phyloP scores from a whole-genome alignment of 2,888 invertebrate species.

The Amphipoea lucens region DNA sequence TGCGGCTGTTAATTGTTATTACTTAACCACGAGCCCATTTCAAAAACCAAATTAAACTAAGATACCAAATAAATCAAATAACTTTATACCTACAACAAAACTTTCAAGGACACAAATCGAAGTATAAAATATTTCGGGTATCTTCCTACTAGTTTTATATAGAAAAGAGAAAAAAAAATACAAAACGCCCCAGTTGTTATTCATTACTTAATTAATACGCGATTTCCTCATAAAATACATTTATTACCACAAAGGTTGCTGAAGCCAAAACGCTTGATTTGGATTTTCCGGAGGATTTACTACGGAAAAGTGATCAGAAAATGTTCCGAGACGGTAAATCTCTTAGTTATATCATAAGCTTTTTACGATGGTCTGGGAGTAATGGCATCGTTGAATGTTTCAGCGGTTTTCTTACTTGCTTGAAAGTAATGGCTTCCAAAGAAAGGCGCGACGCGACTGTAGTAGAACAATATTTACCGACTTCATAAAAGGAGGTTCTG shows the following conservation, averaged over 20 bases:
- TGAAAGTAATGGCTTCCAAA: not conserved
- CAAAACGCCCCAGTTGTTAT: not conserved
- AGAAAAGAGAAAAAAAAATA: not conserved
- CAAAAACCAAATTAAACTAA: too few relatives aligned
- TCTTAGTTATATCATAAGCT: constrained; percentile 10
- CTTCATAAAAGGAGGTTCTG: too few relatives aligned
- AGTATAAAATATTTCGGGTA: not conserved
- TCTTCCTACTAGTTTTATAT: not conserved
- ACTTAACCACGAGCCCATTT: not conserved
- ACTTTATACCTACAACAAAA: not conserved
- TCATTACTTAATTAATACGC: constrained; percentile 13
- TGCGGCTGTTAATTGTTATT: not conserved
- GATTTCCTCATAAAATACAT: constrained; percentile 18
- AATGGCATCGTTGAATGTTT: constrained; percentile 12
- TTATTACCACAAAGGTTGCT: not conserved
- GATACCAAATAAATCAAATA: too few relatives aligned
- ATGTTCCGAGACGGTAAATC: constrained; percentile 35
- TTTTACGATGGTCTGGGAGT: constrained; percentile 18
- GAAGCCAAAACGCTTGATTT: constrained; percentile 6
- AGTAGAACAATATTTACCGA: not conserved
- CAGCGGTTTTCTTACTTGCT: constrained; percentile 6
- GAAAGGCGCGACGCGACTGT: not conserved
- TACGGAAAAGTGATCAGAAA: constrained; percentile 23
- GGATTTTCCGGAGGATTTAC: constrained; percentile 24
- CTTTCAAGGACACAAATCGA: not conserved